Evolutionary conservation across 2,888 invertebrate species (phyloP).

Genomic region (Drosophila pullipes): DNA sequence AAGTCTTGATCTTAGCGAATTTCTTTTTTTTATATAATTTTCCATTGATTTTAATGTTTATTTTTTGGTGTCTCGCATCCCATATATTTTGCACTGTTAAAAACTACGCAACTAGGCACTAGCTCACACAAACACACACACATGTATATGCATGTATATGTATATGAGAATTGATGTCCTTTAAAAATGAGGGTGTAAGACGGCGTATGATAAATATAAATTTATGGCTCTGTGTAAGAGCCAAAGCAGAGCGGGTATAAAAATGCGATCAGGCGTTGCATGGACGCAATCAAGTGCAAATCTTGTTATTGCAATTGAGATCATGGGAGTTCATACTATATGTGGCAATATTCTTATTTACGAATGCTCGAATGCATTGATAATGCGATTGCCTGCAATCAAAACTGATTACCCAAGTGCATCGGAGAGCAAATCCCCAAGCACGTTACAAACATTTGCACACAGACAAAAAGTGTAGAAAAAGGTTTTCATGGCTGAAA

Average conservation of each 20-base stretch:
- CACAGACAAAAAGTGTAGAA: not conserved
- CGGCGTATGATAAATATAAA: conserved; percentile 27
- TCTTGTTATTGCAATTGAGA: conserved; percentile 29
- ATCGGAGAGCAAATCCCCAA: not conserved
- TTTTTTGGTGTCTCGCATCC: conserved; percentile 5
- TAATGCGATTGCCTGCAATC: conserved; percentile 18
- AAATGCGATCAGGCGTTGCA: conserved; percentile 4
- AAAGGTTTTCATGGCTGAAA: conserved; percentile 8
- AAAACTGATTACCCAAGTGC: conserved; percentile 30
- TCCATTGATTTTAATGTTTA: not conserved
- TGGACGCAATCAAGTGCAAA: conserved; percentile 26
- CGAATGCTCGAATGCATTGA: conserved; percentile 9
- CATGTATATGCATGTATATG: conserved; percentile 4
- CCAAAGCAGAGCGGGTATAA: conserved; percentile 2
- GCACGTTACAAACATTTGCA: conserved; percentile 17
- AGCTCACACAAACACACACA: not conserved
- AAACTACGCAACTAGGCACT: conserved; percentile 11
- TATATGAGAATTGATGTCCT: not conserved
- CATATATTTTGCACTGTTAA: conserved; percentile 8
- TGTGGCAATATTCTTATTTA: not conserved
- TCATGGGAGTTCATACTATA: not conserved
- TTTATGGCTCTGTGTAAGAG: conserved; percentile 10
- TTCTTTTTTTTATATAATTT: not conserved
- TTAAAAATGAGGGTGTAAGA: not conserved
- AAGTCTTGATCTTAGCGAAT: not conserved